A percentile compares a stretch with the other conserved stretches of the same genome.
These are phyloP conservation scores for Aricia artaxerxes DNA, from an alignment of 2,888 invertebrate genomes.

Conservation along the genomic window DNA sequence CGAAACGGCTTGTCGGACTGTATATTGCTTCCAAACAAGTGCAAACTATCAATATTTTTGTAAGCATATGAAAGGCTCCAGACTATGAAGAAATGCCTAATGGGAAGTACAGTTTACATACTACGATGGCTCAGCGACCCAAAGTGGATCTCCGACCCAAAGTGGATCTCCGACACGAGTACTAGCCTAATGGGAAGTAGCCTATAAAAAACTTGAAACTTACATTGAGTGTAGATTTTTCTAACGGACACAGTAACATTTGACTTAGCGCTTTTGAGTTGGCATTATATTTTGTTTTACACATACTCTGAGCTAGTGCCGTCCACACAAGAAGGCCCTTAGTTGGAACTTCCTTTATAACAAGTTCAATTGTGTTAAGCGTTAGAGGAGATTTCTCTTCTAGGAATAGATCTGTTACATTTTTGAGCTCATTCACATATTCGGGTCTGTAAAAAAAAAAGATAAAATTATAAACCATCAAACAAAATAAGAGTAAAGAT, in stretches of 20 bases:
- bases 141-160: no score
- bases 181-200: background rate
- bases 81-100: no score
- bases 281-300: slow-evolving; percentile 41
- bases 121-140: no score
- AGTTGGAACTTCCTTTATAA: slow-evolving; percentile 46
- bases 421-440: slow-evolving; percentile 47
- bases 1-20: no score
- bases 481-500: background rate
- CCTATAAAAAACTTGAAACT: slow-evolving; percentile 38
- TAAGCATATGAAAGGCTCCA: no score
- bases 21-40: no score
- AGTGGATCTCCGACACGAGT: no score
- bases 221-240: slow-evolving; percentile 51
- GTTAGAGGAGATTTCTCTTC: slow-evolving; percentile 41
- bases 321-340: slow-evolving; percentile 56
- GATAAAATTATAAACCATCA: background rate
- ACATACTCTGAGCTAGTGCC: slow-evolving; percentile 51
- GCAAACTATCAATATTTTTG: no score
- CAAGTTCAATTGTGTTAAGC: slow-evolving; percentile 40
- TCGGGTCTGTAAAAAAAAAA: slow-evolving; percentile 48
- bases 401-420: slow-evolving; percentile 47
- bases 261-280: slow-evolving; percentile 42
- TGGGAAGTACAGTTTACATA: background rate
- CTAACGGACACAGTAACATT: slow-evolving; percentile 60